Evolutionary conservation across 92 coral and sea anemone species (phyloP).

Genomic region (Phymanthus crucifer): DNA sequence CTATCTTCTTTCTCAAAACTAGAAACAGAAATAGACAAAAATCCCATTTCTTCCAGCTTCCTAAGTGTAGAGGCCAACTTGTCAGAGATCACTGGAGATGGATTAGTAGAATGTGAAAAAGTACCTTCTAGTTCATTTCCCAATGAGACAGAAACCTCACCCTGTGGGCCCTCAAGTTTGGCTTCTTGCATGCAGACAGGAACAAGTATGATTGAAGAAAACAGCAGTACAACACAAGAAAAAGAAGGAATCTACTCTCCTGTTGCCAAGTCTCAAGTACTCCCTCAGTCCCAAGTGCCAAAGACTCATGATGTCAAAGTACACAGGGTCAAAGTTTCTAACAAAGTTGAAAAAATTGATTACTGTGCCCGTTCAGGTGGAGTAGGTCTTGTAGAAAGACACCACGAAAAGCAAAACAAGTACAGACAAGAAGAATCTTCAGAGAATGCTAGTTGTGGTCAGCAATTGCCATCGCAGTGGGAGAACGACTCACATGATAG

Average conservation of each 20-base stretch:
- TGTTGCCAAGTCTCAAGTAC: too few relatives aligned
- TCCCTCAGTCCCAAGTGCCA: not conserved
- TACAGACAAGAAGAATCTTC: conserved; percentile 20
- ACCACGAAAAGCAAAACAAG: conserved; percentile 34
- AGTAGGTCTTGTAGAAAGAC: conserved; percentile 32
- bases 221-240: not conserved
- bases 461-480: conserved; percentile 11
- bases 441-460: not conserved
- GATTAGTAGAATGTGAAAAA: not conserved
- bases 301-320: conserved; percentile 22
- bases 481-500: not conserved
- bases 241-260: not conserved
- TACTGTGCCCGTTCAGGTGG: conserved; percentile 76
- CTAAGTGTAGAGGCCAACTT: not conserved
- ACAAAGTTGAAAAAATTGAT: conserved; percentile 62
- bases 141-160: not conserved
- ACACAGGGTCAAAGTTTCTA: conserved; percentile 10
- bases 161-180: too few relatives aligned
- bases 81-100: not conserved
- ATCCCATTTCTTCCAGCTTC: not conserved
- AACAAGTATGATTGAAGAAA: not conserved
- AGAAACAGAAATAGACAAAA: not conserved
- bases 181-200: too few relatives aligned
- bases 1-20: not conserved
- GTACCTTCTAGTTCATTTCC: not conserved